Evolutionary conservation across 1,140 invertebrate species (phyloP).

Genomic region (Lordiphosa clarofinis): DNA sequence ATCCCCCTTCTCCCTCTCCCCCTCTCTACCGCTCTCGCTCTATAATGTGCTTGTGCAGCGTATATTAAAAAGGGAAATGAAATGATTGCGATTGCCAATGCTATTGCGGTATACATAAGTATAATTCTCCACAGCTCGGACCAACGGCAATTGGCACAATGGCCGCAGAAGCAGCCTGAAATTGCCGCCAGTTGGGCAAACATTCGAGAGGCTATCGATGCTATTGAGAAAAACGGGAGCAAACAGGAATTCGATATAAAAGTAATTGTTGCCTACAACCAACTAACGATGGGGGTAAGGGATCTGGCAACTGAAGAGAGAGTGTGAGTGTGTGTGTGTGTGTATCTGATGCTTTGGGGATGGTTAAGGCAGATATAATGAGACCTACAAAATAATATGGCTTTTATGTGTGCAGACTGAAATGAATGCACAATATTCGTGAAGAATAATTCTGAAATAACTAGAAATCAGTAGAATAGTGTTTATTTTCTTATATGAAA

Average conservation of each 20-base stretch:
- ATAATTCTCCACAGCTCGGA: constrained; percentile 38
- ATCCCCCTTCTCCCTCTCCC: constrained; percentile 21
- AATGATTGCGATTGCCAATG: constrained; percentile 71
- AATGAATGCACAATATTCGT: too few species aligned
- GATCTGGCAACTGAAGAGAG: too few species aligned
- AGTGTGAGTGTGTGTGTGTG: too few species aligned
- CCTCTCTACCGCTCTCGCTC: neutral
- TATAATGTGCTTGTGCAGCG: constrained; percentile 75
- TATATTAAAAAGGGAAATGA: constrained; percentile 78
- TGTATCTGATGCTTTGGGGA: too few species aligned
- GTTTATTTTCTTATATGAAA: too few species aligned
- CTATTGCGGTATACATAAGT: constrained; percentile 34
- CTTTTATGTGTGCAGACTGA: too few species aligned
- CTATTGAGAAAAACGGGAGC: constrained; percentile 54
- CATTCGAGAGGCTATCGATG: constrained; percentile 72
- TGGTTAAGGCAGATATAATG: too few species aligned
- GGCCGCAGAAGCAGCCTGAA: constrained; percentile 52
- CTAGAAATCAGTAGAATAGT: too few species aligned
- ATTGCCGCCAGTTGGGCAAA: constrained; percentile 65
- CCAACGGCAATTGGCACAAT: constrained; percentile 68
- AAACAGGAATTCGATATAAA: constrained; percentile 59
- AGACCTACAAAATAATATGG: too few species aligned
- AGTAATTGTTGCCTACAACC: constrained; percentile 60
- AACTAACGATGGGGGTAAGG: constrained; percentile 18
- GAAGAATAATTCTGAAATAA: too few species aligned